Percentiles rank a stretch among this genome's conserved stretches.
Conservation (phyloP, 2,797 vertebrate genomes). For the Aythya fuligula region DNA sequence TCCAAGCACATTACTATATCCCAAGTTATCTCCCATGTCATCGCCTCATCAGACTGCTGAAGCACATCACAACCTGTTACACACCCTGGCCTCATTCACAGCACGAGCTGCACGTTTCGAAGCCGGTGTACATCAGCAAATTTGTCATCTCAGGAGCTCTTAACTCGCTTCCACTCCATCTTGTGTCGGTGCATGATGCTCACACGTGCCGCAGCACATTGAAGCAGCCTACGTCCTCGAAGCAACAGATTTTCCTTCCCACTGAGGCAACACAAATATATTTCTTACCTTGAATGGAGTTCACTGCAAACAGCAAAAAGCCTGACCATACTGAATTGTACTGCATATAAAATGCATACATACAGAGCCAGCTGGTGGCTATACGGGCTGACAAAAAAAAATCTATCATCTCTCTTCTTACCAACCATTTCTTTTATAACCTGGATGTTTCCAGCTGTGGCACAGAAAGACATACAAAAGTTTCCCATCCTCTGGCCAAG, state of each 20-base stretch:
- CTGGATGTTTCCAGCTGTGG: background rate
- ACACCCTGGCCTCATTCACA: background rate
- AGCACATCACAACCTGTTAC: background rate
- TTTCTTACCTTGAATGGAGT: background rate
- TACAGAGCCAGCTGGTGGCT: background rate
- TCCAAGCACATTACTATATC: background rate
- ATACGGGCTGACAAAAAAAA: background rate
- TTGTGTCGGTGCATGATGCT: background rate
- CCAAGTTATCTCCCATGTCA: background rate
- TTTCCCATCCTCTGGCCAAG: background rate
- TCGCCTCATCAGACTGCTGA: background rate
- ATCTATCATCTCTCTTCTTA: background rate
- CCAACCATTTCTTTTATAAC: background rate
- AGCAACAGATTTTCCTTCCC: constrained; percentile 14
- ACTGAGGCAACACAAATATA: background rate
- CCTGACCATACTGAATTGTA: background rate
- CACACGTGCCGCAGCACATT: background rate
- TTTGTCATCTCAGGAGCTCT: background rate
- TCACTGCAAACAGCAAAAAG: background rate
- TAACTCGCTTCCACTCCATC: background rate
- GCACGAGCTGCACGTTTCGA: background rate
- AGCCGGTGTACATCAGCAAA: background rate
- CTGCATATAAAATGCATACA: background rate
- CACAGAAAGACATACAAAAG: background rate
- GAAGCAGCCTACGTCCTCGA: background rate